Conservation (phyloP, 23 tunicate species). For the Botrylloides violaceus region DNA sequence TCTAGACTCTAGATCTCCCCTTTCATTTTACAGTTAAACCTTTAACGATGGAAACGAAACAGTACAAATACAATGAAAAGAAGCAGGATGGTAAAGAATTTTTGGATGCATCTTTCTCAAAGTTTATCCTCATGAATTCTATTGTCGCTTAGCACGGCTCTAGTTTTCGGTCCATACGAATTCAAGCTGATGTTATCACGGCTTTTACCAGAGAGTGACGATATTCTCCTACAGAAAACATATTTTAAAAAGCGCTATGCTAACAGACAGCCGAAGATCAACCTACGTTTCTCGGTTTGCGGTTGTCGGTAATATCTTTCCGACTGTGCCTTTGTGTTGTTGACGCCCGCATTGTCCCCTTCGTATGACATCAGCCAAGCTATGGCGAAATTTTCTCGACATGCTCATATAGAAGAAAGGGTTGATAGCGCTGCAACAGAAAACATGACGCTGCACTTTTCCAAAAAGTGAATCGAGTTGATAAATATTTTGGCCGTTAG, state of each 20-base stretch:
- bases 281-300: conserved; percentile 31
- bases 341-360: conserved; percentile 19
- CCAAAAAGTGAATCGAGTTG: no score
- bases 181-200: conserved; percentile 31
- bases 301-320: conserved; percentile 39
- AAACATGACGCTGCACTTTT: no score
- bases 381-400: conserved; percentile 60
- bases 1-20: no score
- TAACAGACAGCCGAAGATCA: no score
- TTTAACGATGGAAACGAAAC: no score
- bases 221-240: conserved; percentile 36
- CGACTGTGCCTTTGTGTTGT: conserved; percentile 35
- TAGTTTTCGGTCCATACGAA: conserved; percentile 57
- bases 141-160: conserved; percentile 42
- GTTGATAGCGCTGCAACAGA: conserved; percentile 59
- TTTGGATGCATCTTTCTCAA: background rate
- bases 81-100: no score
- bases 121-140: conserved; percentile 23
- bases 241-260: background rate
- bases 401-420: conserved; percentile 79
- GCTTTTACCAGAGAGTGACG: conserved; percentile 43
- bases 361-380: conserved; percentile 49
- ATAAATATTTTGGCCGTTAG: no score
- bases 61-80: no score
- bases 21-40: no score